phyloP scores from a whole-genome alignment of 1,140 invertebrate genomes.

The Nylanderia fulva region DNA sequence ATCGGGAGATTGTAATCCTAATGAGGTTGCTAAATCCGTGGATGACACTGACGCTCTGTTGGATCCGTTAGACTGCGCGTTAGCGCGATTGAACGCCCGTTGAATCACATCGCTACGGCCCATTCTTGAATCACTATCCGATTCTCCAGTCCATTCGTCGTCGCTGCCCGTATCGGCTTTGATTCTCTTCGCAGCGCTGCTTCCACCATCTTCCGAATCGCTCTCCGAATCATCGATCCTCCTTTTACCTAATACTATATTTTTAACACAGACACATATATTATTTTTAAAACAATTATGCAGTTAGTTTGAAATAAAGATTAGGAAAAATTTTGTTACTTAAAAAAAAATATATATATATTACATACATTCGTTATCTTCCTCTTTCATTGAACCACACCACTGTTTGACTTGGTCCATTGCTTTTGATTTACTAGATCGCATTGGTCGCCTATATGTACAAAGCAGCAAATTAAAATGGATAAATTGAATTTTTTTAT shows the following conservation, averaged over 20 bases:
- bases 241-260: constrained; percentile 81
- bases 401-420: constrained; percentile 94
- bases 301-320: not conserved
- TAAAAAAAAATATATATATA: no score
- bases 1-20: constrained; percentile 75
- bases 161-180: constrained; percentile 86
- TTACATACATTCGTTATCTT: constrained; percentile 83
- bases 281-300: constrained; percentile 34
- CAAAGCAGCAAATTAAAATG: constrained; percentile 39
- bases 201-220: constrained; percentile 85
- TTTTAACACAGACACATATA: not conserved
- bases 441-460: constrained; percentile 88
- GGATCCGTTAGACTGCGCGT: constrained; percentile 82
- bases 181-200: constrained; percentile 84
- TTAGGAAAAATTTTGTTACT: no score
- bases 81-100: constrained; percentile 83
- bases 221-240: constrained; percentile 83
- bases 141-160: constrained; percentile 84
- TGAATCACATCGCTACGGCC: constrained; percentile 84
- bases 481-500: constrained; percentile 2
- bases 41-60: constrained; percentile 77
- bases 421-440: constrained; percentile 92
- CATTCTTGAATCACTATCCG: constrained; percentile 81
- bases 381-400: constrained; percentile 90
- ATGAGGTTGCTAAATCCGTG: constrained; percentile 76